Conservation (phyloP, 37 sponge, comb jelly and placozoan genomes). For the Hormiphora californensis region DNA sequence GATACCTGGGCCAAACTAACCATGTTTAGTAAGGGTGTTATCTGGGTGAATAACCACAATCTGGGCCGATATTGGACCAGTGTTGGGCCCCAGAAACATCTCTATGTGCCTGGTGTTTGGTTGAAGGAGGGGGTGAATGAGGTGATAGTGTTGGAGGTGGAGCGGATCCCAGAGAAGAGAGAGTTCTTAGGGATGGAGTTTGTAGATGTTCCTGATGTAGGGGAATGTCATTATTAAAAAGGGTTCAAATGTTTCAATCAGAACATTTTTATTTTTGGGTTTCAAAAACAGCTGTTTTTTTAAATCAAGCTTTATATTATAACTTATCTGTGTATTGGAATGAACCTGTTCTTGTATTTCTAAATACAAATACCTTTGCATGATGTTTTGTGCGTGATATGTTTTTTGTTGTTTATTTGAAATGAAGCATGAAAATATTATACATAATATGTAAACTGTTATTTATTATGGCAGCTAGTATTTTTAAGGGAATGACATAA, state of each 20-base stretch:
- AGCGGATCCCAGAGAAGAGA: background rate
- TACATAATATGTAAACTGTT: too few relatives aligned
- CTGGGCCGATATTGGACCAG: conserved; percentile 93
- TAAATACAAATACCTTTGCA: too few relatives aligned
- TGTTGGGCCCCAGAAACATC: conserved; percentile 83
- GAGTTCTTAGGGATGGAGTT: background rate
- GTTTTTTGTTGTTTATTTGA: too few relatives aligned
- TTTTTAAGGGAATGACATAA: too few relatives aligned
- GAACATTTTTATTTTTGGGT: background rate
- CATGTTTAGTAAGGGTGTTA: conserved; percentile 67
- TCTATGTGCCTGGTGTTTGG: conserved; percentile 81
- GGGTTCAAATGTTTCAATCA: background rate
- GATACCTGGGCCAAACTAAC: conserved; percentile 36
- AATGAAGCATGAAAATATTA: too few relatives aligned
- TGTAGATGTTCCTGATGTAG: conserved; percentile 43
- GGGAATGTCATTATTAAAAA: background rate
- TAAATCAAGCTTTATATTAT: background rate
- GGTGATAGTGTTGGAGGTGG: background rate
- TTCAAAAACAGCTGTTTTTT: background rate
- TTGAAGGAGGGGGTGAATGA: conserved; percentile 54
- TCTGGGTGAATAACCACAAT: conserved; percentile 79
- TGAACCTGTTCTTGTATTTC: too few relatives aligned
- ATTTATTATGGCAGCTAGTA: too few relatives aligned
- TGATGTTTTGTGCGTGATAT: too few relatives aligned
- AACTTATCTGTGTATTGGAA: too few relatives aligned